Evolutionary conservation across 2,113 vertebrate genomes (phyloP).

Genomic region (Chionomys nivalis): DNA sequence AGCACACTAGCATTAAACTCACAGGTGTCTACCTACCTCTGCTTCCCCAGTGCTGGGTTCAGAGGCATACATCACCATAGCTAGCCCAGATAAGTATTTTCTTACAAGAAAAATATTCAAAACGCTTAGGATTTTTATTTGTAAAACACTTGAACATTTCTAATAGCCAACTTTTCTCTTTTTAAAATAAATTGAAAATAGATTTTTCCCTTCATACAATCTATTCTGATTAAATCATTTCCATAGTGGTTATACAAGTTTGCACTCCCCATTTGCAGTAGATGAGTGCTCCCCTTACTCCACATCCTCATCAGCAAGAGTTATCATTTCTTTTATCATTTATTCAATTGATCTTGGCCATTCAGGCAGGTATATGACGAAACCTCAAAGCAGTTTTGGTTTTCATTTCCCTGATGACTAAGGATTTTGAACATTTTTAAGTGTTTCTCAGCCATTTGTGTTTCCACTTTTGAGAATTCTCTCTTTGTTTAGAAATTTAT

Average conservation of each 20-base stretch:
- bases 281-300: neutral
- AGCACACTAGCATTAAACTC: neutral
- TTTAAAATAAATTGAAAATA: neutral
- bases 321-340: neutral
- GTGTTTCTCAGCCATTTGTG: neutral
- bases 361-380: neutral
- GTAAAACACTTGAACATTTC: neutral
- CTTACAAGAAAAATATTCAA: neutral
- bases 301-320: neutral
- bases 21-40: neutral
- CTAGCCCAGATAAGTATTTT: neutral
- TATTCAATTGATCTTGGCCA: neutral
- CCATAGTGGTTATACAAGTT: neutral
- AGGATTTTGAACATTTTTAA: neutral
- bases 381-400: neutral
- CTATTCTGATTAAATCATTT: neutral
- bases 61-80: neutral
- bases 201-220: neutral
- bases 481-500: neutral
- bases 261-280: neutral
- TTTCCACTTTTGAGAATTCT: neutral
- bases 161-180: neutral
- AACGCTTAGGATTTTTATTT: neutral
- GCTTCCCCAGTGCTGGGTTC: neutral
- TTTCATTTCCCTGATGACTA: neutral